Evolutionary conservation across 2,888 invertebrate species (phyloP), one percentile per base, ranked within the genome.

Genomic region (Lordiphosa andalusiaca): DNA sequence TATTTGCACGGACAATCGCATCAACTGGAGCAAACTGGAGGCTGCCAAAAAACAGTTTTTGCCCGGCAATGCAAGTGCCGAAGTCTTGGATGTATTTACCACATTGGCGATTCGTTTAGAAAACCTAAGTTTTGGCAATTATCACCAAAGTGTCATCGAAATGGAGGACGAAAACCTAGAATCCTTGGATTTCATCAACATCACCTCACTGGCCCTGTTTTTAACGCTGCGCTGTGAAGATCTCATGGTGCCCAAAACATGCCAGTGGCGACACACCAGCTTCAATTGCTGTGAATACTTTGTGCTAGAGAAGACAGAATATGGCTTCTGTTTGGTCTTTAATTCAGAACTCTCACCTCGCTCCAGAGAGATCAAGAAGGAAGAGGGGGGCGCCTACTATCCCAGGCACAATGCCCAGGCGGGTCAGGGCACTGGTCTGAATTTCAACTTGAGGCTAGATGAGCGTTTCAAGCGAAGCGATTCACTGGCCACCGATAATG

Each of bases 241-340:
- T 16, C 67, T 91, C 1, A 76, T 91, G 35, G 71, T 68, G 5
- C 44, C 55, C 0, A 76, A 67, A 0, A 59, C 69, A 2, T 91
- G 91, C 56, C 83, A 73, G 71, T 91, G 91, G 90, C 86, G 90
- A 0, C 86, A 86, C 42, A 52, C 69, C 13, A 52, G 71, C 12
- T 84, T 88, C 37, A 69, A 90, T 30, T 91, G 91, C 48, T 91
- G 91, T 64, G 86, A 89, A 1, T 73, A 87, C 13, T 90, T 91
- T 55, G 76, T 89, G 38, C 53, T 86, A 16, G 91, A 91, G 59
- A 88, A 86, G 51, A 90, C 90, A 0, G 90, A 91, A 67, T 87
- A 80, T 50, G 91, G 91, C 0, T 78, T 87, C 30, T 91, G 91
- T 65, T 88, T 90, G 67, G 83, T 90, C 0, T 91, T 91, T 75